Conservation (phyloP, 2,797 vertebrate species). For the Spatula versicolor region DNA sequence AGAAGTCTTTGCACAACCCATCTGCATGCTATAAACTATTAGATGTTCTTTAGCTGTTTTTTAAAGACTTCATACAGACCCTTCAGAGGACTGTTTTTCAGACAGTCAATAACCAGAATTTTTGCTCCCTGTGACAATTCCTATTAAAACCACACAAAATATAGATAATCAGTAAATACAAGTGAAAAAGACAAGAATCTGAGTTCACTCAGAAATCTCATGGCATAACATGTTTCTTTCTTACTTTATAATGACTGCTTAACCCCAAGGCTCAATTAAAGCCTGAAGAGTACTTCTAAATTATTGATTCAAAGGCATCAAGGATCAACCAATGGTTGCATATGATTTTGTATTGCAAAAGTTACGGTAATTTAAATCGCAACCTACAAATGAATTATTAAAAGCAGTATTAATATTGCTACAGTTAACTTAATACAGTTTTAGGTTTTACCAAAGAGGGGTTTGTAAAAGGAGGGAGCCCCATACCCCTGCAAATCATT, state of each 20-base stretch:
- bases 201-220: background rate
- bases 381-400: background rate
- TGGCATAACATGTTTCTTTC: background rate
- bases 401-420: background rate
- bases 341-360: background rate
- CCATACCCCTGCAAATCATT: background rate
- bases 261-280: background rate
- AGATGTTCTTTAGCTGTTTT: background rate
- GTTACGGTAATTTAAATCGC: background rate
- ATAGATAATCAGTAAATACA: background rate
- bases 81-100: background rate
- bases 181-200: background rate
- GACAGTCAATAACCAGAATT: background rate
- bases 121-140: background rate
- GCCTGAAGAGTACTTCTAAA: background rate
- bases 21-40: background rate
- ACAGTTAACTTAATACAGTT: background rate
- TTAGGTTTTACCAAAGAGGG: background rate
- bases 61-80: background rate
- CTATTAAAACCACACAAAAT: background rate
- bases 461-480: background rate
- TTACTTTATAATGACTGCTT: background rate
- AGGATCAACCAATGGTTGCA: background rate
- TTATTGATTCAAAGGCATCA: conserved; percentile 2
- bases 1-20: background rate